Base-by-base conservation (phyloP, 2,888 invertebrate species). In the Sarcophaga variegata region DNA sequence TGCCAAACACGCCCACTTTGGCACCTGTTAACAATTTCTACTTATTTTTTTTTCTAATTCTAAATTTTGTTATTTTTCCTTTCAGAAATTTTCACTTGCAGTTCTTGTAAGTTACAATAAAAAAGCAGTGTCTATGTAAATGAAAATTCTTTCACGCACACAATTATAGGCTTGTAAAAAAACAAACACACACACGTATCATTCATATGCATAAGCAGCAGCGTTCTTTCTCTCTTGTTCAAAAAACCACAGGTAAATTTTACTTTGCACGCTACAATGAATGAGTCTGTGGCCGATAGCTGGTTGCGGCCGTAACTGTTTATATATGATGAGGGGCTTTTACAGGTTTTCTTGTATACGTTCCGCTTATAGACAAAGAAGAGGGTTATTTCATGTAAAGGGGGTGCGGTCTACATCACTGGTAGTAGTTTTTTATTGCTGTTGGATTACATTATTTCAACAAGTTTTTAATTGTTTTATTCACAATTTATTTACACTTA, bases 101-200 rank as follows among this genome's bases (percentile, higher is more conserved):
- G 3, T 78, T 72, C 11, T 72, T 22, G 22, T 66, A 27, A 60
- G 27, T 59, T 14, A 59, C 8, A 20, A 64, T 37, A 71, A 27
- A 22, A 62, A 83, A 62, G 76, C 20, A 63, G 70, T 76, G 66
- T 14, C 54, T 74, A 63, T 76, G 60, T 60, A 63, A 80, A 78
- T 69, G 63, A 81, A 79, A 84, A 84, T 87, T 81, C 79, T 84
- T 87, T 84, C 49, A 87, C 75, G 45, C 71, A 79, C 81, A 86
- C 76, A 66, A 17, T 12, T 20, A 27, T 27, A 77, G 54, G 54
- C 70, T 60, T 22, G 17, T 69, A 47, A 47, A 25, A 25, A 71
- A 37, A 77, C 59, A 83, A 47, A 79, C 37, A 67, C 72, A 76
- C 37, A 12, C 22, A 4, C 37, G 45, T 14, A 49, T 67, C 20